Evolutionary conservation across 1,140 invertebrate species (phyloP).

Genomic region (Drosophila sechellia): DNA sequence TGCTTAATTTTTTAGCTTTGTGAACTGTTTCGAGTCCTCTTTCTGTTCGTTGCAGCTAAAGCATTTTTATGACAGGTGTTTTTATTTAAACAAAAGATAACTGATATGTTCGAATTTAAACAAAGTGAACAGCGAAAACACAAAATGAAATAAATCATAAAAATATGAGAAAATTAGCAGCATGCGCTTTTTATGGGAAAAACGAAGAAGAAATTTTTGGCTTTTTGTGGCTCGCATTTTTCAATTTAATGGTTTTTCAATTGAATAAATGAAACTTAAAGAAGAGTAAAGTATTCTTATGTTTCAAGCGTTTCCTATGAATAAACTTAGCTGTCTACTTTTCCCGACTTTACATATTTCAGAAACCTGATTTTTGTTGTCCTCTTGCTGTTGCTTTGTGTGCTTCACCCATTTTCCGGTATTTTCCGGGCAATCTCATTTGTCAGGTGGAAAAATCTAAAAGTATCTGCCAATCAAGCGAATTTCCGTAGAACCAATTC

Average conservation of each 20-base stretch:
- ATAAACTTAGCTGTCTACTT: too few relatives aligned
- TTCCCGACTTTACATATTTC: too few relatives aligned
- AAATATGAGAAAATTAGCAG: slow-evolving; percentile 18
- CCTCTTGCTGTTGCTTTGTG: neutral
- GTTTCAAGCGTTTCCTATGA: too few relatives aligned
- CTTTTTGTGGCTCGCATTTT: slow-evolving; percentile 1
- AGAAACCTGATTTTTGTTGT: neutral
- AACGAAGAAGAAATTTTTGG: neutral
- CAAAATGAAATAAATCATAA: slow-evolving; percentile 26
- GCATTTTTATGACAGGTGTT: slow-evolving; percentile 39
- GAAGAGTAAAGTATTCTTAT: too few relatives aligned
- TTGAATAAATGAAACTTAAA: too few relatives aligned
- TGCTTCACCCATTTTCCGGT: neutral
- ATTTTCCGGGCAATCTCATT: neutral
- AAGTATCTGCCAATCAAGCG: slow-evolving; percentile 57
- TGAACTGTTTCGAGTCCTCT: slow-evolving; percentile 1
- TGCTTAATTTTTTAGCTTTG: slow-evolving; percentile 20
- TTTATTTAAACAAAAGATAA: slow-evolving; percentile 35
- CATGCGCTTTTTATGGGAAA: too few relatives aligned
- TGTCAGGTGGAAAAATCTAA: slow-evolving; percentile 45
- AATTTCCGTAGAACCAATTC: slow-evolving; percentile 55
- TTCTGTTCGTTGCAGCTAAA: slow-evolving; percentile 10
- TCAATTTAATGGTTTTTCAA: neutral
- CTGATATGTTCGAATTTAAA: neutral
- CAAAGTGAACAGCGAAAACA: slow-evolving; percentile 8